A percentile compares a stretch with the other conserved stretches of the same genome.
phyloP scores from a whole-genome alignment of 2,888 invertebrate species.

The Drosophila anomalata region DNA sequence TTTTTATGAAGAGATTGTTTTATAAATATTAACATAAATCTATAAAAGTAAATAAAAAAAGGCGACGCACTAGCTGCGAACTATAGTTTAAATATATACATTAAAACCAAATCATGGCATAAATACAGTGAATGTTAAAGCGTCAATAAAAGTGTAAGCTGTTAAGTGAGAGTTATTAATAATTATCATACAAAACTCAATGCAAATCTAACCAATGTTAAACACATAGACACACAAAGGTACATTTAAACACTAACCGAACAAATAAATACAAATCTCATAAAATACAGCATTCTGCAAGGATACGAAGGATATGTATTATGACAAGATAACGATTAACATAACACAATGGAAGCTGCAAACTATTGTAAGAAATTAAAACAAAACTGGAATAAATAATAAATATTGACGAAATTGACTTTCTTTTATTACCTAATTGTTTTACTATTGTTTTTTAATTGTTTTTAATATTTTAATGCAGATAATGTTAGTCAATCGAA shows the following conservation, averaged over 20 bases:
- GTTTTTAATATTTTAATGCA: background rate
- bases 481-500: too few relatives aligned
- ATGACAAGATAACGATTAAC: slow-evolving; percentile 44
- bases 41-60: slow-evolving; percentile 50
- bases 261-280: slow-evolving; percentile 15
- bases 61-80: slow-evolving; percentile 60
- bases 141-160: slow-evolving; percentile 50
- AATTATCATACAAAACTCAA: slow-evolving; percentile 36
- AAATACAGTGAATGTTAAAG: slow-evolving; percentile 57
- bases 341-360: slow-evolving; percentile 52
- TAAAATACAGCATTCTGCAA: slow-evolving; percentile 33
- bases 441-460: background rate
- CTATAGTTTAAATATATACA: slow-evolving; percentile 47
- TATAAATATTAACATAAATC: slow-evolving; percentile 53
- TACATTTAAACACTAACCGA: slow-evolving; percentile 27
- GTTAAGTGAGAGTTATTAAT: slow-evolving; percentile 63
- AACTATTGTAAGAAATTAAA: slow-evolving; percentile 65
- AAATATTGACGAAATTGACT: slow-evolving; percentile 51
- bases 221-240: slow-evolving; percentile 46
- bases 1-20: slow-evolving; percentile 71
- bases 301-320: slow-evolving; percentile 31
- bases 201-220: slow-evolving; percentile 69
- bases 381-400: slow-evolving; percentile 67
- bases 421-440: background rate
- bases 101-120: slow-evolving; percentile 18